Conservation (phyloP, 2,888 invertebrate species). For the Calliphora vomitoria region DNA sequence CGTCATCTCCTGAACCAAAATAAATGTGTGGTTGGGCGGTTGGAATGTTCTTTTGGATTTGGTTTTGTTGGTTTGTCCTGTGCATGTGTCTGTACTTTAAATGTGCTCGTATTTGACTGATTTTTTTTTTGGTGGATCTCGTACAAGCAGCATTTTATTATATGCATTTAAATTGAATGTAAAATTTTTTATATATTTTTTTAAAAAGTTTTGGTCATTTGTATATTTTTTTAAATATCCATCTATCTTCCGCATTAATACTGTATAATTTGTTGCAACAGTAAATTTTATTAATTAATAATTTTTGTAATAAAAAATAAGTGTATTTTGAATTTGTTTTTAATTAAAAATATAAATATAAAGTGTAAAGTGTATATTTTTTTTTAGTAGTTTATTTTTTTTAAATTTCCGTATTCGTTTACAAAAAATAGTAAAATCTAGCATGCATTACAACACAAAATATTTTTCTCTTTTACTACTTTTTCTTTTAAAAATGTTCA, state of each 20-base stretch:
- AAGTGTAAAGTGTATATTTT: too few species aligned
- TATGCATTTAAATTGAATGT: neutral
- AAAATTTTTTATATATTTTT: neutral
- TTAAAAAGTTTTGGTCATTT: neutral
- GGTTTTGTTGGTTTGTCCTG: neutral
- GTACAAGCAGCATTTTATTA: neutral
- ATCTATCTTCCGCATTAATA: neutral
- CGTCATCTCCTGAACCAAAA: conserved; percentile 36
- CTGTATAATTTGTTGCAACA: conserved; percentile 15
- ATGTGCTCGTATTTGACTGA: neutral
- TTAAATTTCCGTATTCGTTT: too few species aligned
- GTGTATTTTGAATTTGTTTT: neutral
- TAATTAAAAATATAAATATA: too few species aligned
- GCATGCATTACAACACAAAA: too few species aligned
- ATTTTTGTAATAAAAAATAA: conserved; percentile 15
- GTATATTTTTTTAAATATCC: neutral
- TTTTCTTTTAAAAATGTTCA: too few species aligned
- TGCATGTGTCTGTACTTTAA: neutral
- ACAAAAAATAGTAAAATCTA: too few species aligned
- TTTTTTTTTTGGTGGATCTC: neutral
- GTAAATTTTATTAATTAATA: neutral
- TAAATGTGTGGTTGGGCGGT: conserved; percentile 18
- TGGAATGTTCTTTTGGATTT: conserved; percentile 13
- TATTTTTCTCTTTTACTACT: too few species aligned
- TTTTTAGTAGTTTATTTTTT: too few species aligned